Conservation (phyloP, 2,797 vertebrate species). For the Pipistrellus pipistrellus region DNA sequence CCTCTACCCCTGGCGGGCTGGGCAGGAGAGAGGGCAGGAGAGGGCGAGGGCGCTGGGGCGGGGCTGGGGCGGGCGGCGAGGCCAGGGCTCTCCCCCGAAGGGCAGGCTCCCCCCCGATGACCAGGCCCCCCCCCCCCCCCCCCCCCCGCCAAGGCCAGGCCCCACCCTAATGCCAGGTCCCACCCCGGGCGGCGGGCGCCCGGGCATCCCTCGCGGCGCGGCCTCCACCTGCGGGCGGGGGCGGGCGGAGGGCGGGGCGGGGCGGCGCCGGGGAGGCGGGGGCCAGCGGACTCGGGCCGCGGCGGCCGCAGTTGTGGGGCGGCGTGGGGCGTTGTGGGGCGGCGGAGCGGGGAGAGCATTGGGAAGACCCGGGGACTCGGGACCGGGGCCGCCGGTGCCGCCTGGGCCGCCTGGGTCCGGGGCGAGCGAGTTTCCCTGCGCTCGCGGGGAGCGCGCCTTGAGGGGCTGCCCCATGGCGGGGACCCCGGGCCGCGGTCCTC, state of each 20-base stretch:
- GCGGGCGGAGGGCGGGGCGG: slow-evolving; percentile 38
- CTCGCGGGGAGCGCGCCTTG: neutral
- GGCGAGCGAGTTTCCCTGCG: neutral
- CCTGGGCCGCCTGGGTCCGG: neutral
- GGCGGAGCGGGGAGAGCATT: neutral
- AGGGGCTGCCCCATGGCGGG: slow-evolving; percentile 75
- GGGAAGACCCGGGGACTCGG: neutral
- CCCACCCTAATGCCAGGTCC: neutral
- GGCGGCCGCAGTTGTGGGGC: neutral
- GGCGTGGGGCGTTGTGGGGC: slow-evolving; percentile 39
- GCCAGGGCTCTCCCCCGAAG: neutral
- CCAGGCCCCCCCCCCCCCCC: too few species aligned
- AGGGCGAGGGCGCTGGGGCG: neutral
- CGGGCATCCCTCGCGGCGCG: too few species aligned
- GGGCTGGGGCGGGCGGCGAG: neutral
- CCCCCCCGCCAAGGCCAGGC: too few species aligned
- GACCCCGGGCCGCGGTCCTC: slow-evolving; percentile 39
- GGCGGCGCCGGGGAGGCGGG: neutral
- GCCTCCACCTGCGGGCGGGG: slow-evolving; percentile 64
- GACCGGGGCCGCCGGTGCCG: neutral
- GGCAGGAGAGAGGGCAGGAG: neutral
- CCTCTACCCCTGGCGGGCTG: neutral
- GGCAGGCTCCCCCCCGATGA: neutral
- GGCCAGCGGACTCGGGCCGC: slow-evolving; percentile 1
- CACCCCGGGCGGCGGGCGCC: too few species aligned